A percentile compares a stretch with the other conserved stretches of the same genome.
Conservation (phyloP, 2,113 vertebrate genomes). For the Ceyx cyanopectus region DNA sequence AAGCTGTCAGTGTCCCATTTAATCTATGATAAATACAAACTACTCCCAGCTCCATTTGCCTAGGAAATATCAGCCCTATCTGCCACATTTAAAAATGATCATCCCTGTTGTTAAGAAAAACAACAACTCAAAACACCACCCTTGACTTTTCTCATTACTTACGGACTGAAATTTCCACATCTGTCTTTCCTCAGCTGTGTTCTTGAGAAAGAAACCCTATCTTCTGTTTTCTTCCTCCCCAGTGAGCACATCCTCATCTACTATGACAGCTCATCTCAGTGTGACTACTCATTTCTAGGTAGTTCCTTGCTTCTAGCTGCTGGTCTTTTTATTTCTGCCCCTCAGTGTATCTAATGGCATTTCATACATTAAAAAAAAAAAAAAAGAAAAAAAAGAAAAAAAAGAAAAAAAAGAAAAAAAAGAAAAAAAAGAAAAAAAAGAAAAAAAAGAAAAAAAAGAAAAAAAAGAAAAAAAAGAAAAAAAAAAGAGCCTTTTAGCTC, state of each 20-base stretch:
- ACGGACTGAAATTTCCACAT: not conserved
- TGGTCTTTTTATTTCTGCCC: not conserved
- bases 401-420: not conserved
- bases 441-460: too few relatives aligned
- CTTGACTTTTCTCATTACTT: constrained; percentile 56
- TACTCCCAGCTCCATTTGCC: constrained; percentile 28
- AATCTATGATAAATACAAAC: constrained; percentile 49
- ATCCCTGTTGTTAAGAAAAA: constrained; percentile 55
- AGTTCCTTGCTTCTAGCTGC: not conserved
- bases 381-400: not conserved
- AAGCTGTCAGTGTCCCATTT: constrained; percentile 43
- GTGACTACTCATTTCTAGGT: not conserved
- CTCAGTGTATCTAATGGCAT: not conserved
- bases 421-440: too few relatives aligned
- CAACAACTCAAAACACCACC: constrained; percentile 37
- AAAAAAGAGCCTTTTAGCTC: not conserved
- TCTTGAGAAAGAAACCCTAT: constrained; percentile 8
- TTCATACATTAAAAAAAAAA: not conserved
- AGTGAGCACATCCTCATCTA: not conserved
- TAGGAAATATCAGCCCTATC: constrained; percentile 42
- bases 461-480: too few relatives aligned
- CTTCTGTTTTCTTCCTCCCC: not conserved
- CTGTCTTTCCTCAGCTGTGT: constrained; percentile 27
- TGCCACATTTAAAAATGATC: constrained; percentile 53
- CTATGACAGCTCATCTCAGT: not conserved